phyloP scores from a whole-genome alignment of 2,797 vertebrate genomes.

The Pygocentrus nattereri region DNA sequence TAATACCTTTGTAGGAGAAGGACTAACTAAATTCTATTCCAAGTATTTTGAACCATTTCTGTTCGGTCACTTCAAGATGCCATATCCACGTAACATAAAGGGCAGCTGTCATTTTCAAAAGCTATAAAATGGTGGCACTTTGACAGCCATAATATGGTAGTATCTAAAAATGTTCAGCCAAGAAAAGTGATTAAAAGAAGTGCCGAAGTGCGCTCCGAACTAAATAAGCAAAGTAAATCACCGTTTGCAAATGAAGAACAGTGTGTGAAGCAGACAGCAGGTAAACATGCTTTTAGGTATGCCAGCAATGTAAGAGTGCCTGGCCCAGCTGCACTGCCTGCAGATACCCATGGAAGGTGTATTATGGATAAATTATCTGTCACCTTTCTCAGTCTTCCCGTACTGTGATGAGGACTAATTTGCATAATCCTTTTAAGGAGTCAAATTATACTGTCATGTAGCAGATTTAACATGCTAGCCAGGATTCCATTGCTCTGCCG shows the following conservation, averaged over 20 bases:
- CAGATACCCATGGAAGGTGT: conserved; percentile 90
- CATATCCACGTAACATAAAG: background rate
- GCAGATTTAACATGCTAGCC: conserved; percentile 95
- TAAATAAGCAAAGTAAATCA: conserved; percentile 45
- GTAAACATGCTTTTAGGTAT: conserved; percentile 72
- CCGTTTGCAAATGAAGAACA: conserved; percentile 51
- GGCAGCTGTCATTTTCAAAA: background rate
- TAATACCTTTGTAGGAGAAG: too few species aligned
- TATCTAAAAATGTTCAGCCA: conserved; percentile 7
- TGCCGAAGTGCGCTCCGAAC: conserved; percentile 53
- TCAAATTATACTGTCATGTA: conserved; percentile 97
- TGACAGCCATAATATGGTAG: background rate
- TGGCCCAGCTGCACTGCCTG: conserved; percentile 88
- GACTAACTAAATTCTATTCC: background rate
- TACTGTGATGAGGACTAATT: conserved; percentile 93
- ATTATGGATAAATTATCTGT: conserved; percentile 96
- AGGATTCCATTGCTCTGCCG: conserved; percentile 88
- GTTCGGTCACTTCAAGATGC: background rate
- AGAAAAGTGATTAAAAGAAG: conserved; percentile 7
- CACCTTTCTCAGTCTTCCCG: conserved; percentile 91
- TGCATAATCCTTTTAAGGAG: conserved; percentile 97
- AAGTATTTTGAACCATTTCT: background rate
- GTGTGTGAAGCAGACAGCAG: conserved; percentile 45
- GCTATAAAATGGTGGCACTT: background rate
- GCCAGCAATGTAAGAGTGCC: conserved; percentile 72